phyloP scores from a whole-genome alignment of 2,888 invertebrate species.

The Notocelia uddmanniana region DNA sequence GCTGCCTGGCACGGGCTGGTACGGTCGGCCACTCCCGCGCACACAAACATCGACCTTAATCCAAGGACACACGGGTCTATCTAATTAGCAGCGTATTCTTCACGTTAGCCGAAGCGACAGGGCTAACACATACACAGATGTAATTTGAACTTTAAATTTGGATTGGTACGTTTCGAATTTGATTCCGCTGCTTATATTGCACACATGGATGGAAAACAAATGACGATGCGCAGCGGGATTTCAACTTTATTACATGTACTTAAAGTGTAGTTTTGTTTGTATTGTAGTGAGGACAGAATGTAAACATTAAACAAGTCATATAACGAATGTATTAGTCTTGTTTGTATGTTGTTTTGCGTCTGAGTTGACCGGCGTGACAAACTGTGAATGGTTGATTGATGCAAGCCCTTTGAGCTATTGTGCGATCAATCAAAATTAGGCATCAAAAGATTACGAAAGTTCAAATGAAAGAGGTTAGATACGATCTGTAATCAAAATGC shows the following conservation, averaged over 20 bases:
- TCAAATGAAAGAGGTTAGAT: constrained; percentile 14
- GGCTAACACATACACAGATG: constrained; percentile 15
- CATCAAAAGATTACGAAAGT: constrained; percentile 25
- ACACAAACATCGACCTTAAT: constrained; percentile 55
- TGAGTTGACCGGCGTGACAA: constrained; percentile 34
- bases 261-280: constrained; percentile 11
- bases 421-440: constrained; percentile 29
- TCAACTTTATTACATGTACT: neutral
- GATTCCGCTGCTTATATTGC: neutral
- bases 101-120: constrained; percentile 47
- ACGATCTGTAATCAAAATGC: constrained; percentile 1
- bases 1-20: constrained; percentile 76
- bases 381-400: constrained; percentile 39
- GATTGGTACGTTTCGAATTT: constrained; percentile 34
- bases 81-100: constrained; percentile 46
- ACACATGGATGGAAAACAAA: constrained; percentile 30
- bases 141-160: constrained; percentile 44
- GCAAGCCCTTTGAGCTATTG: constrained; percentile 20
- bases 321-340: constrained; percentile 29
- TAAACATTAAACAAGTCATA: constrained; percentile 39
- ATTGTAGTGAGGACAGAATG: constrained; percentile 1
- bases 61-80: constrained; percentile 51
- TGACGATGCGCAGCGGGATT: neutral
- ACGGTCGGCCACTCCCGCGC: constrained; percentile 56
- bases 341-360: constrained; percentile 36